Evolutionary conservation across 2,113 vertebrate genomes (phyloP).

Genomic region (Nansenia antarctica): DNA sequence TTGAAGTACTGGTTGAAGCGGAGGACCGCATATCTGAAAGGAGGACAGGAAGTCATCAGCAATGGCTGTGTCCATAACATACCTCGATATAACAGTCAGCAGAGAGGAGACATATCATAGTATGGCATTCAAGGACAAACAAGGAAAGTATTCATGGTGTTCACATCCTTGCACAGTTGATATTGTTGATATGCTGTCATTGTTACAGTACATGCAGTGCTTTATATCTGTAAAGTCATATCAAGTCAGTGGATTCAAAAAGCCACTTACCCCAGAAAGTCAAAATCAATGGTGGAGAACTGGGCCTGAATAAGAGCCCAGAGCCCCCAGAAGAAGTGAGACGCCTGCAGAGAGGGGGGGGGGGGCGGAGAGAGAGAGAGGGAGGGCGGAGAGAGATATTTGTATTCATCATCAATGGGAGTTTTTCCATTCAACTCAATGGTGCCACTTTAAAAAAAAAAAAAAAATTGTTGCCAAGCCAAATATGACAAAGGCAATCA

Average conservation of each 20-base stretch:
- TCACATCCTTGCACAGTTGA: too few species aligned
- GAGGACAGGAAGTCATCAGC: background rate
- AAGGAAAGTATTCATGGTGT: too few species aligned
- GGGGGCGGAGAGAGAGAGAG: slow-evolving; percentile 1
- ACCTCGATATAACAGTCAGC: too few species aligned
- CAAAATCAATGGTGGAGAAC: slow-evolving; percentile 96
- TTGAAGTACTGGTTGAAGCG: slow-evolving; percentile 97
- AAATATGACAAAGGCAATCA: background rate
- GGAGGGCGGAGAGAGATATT: background rate
- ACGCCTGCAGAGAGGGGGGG: slow-evolving; percentile 78
- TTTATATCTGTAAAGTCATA: background rate
- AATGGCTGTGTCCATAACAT: too few species aligned
- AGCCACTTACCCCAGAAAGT: slow-evolving; percentile 90
- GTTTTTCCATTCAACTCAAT: too few species aligned
- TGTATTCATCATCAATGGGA: background rate
- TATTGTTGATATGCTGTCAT: too few species aligned
- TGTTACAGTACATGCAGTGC: too few species aligned
- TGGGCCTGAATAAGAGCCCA: slow-evolving; percentile 98
- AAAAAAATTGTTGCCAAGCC: slow-evolving; percentile 31
- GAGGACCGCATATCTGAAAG: slow-evolving; percentile 88
- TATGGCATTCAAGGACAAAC: too few species aligned
- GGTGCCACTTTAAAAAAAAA: slow-evolving; percentile 32
- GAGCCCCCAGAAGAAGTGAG: slow-evolving; percentile 97
- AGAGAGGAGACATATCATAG: too few species aligned
- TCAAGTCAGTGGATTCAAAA: background rate